Evolutionary conservation across 2,113 vertebrate genomes (phyloP).

Genomic region (Orcinus orca): DNA sequence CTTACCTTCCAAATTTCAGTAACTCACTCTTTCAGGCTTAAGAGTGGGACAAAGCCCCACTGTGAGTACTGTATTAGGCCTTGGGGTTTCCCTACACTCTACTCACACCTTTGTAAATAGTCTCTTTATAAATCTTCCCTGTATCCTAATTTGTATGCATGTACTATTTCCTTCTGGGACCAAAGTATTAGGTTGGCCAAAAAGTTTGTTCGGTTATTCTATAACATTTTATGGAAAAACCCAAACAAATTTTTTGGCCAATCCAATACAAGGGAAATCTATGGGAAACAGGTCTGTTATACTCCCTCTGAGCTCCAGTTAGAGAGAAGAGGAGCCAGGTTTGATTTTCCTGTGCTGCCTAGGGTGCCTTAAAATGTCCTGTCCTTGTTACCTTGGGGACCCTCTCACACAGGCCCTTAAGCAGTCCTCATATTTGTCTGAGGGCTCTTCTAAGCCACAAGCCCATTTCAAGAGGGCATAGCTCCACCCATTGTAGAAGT

Average conservation of each 20-base stretch:
- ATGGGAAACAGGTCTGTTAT: neutral
- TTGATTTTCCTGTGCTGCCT: neutral
- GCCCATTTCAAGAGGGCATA: neutral
- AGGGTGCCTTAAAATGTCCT: neutral
- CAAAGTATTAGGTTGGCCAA: neutral
- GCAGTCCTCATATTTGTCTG: neutral
- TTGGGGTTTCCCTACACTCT: neutral
- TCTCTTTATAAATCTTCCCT: neutral
- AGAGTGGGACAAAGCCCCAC: neutral
- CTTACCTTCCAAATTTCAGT: slow-evolving; percentile 18
- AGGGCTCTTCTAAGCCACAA: neutral
- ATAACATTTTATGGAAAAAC: no score
- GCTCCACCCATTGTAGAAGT: neutral
- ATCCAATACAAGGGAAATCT: neutral
- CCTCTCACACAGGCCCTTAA: neutral
- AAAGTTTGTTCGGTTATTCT: no score
- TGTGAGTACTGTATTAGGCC: neutral
- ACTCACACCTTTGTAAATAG: neutral
- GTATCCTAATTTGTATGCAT: neutral
- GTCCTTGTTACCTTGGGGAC: neutral
- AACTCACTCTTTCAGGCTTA: neutral
- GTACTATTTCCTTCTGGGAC: neutral
- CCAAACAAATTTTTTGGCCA: no score
- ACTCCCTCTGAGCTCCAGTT: neutral
- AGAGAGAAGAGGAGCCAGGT: neutral